These are phyloP conservation scores for Busseola fusca DNA, from an alignment of 2,888 invertebrate species.

Conservation along the genomic window DNA sequence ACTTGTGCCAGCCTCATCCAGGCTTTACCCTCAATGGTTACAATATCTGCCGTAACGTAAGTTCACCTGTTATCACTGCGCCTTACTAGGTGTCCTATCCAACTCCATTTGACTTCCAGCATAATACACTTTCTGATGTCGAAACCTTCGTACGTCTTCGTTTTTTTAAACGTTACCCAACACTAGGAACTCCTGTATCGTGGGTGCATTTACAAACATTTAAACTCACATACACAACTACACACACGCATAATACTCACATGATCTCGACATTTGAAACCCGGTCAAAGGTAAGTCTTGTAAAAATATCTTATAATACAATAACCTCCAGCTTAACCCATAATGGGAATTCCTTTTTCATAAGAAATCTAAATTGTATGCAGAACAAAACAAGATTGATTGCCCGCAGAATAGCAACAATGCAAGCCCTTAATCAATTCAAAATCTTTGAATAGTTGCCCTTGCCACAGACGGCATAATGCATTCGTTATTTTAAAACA, in stretches of 20 bases:
- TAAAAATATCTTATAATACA: not conserved
- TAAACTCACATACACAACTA: too few species aligned
- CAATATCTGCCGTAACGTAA: too few species aligned
- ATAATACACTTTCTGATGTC: too few species aligned
- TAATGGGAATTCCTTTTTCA: not conserved
- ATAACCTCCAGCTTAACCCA: not conserved
- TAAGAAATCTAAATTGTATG: constrained; percentile 15
- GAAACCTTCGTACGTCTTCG: too few species aligned
- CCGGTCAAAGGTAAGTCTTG: not conserved
- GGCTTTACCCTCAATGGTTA: not conserved
- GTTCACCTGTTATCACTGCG: too few species aligned
- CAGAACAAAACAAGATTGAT: constrained; percentile 48
- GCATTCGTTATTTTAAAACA: constrained; percentile 66
- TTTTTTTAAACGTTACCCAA: too few species aligned
- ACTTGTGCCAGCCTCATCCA: not conserved
- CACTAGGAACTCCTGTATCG: too few species aligned
- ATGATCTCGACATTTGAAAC: not conserved
- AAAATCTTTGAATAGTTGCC: constrained; percentile 52
- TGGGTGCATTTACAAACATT: too few species aligned
- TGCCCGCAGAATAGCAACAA: constrained; percentile 45
- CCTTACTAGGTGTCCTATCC: too few species aligned
- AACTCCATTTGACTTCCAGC: too few species aligned
- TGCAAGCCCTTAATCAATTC: constrained; percentile 50
- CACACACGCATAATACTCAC: too few species aligned
- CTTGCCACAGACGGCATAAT: constrained; percentile 53